phyloP scores from a whole-genome alignment of 2,888 invertebrate genomes.

The Ornithoptera priamus region DNA sequence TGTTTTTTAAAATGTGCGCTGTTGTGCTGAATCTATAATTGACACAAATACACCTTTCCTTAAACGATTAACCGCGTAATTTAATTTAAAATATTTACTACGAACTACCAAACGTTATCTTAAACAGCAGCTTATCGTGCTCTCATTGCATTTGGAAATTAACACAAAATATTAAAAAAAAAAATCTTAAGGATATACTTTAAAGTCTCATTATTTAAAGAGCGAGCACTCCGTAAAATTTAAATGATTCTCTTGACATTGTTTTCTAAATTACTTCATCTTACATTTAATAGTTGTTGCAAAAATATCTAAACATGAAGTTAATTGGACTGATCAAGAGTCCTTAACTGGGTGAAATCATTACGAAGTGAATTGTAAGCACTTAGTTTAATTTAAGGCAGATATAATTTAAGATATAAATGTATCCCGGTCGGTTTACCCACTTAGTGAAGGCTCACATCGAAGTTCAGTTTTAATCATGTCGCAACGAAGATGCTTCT shows the following conservation, averaged over 20 bases:
- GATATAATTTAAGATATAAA: neutral
- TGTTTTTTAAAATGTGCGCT: neutral
- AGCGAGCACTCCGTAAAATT: no score
- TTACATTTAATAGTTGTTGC: neutral
- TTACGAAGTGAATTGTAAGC: constrained; percentile 1
- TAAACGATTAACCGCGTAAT: constrained; percentile 3
- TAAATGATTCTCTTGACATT: no score
- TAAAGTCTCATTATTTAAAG: no score
- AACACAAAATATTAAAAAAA: no score
- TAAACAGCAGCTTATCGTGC: no score
- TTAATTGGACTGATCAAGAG: neutral
- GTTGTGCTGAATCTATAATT: constrained; percentile 3
- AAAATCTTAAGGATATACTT: no score
- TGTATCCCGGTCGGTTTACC: constrained; percentile 21
- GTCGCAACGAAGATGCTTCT: constrained; percentile 28
- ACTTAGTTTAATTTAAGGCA: constrained; percentile 3
- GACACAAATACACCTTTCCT: neutral
- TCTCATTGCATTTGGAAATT: no score
- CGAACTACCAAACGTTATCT: neutral
- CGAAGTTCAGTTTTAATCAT: constrained; percentile 26
- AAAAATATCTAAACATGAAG: neutral
- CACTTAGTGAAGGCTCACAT: constrained; percentile 26
- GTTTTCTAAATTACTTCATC: no score
- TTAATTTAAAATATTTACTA: neutral
- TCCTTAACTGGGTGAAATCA: neutral